phyloP scores from a whole-genome alignment of 2,888 invertebrate genomes.

The Julus scanicus region DNA sequence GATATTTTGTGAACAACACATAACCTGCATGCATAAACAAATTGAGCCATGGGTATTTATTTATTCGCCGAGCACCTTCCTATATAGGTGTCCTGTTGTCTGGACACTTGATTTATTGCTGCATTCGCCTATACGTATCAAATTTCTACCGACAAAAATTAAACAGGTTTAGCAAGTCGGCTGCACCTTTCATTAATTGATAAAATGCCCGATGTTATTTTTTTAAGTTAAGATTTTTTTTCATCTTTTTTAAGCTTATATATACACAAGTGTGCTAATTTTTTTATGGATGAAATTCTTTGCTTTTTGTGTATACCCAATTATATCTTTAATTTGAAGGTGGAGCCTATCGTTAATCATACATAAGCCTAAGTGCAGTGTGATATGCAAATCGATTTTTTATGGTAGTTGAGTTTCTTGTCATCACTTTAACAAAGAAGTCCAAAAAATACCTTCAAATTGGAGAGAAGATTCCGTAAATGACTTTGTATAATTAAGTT shows the following conservation, averaged over 20 bases:
- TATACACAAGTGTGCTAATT: neutral
- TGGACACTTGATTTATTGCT: neutral
- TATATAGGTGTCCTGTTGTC: neutral
- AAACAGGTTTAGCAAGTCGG: slow-evolving; percentile 20
- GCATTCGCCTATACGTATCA: slow-evolving; percentile 1
- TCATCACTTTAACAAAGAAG: neutral
- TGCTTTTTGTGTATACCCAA: neutral
- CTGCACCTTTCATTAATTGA: slow-evolving; percentile 47
- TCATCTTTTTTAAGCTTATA: neutral
- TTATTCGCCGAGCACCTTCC: neutral
- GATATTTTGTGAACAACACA: neutral
- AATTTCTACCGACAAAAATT: slow-evolving; percentile 29
- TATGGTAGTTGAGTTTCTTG: neutral
- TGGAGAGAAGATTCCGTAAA: no score
- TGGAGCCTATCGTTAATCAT: slow-evolving; percentile 6
- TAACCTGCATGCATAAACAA: neutral
- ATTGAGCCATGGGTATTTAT: neutral
- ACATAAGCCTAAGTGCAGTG: neutral
- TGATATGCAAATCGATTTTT: neutral
- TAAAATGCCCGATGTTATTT: slow-evolving; percentile 41
- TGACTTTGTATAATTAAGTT: no score
- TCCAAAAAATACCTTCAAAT: no score
- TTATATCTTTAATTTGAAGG: neutral
- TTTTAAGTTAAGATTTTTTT: neutral
- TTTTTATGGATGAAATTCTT: neutral